These are phyloP conservation scores for Colostygia pectinataria DNA, from an alignment of 2,888 invertebrate species.

Conservation along the genomic window DNA sequence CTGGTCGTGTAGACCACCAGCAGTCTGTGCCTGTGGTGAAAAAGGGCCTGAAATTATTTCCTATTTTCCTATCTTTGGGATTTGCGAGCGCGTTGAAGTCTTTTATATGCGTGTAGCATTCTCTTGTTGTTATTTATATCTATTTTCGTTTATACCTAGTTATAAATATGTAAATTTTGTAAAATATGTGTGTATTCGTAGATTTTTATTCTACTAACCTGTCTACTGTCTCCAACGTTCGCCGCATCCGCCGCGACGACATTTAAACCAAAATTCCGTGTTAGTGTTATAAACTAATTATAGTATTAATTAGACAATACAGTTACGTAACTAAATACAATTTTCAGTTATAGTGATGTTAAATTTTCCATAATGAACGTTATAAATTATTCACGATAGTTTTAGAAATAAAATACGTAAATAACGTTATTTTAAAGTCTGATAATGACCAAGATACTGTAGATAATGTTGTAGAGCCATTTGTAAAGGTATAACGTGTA, in stretches of 20 bases:
- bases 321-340: no score
- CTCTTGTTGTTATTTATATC: slow-evolving; percentile 27
- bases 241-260: no score
- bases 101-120: slow-evolving; percentile 38
- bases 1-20: no score
- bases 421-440: slow-evolving; percentile 68
- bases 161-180: slow-evolving; percentile 49
- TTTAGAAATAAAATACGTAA: slow-evolving; percentile 48
- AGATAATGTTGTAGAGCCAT: slow-evolving; percentile 64
- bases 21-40: neutral
- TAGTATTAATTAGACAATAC: no score
- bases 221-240: no score
- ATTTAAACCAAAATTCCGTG: no score
- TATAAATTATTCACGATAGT: no score
- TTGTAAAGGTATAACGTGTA: slow-evolving; percentile 65
- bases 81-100: slow-evolving; percentile 47
- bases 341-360: slow-evolving; percentile 60
- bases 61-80: slow-evolving; percentile 18
- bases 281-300: no score
- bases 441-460: slow-evolving; percentile 80
- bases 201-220: slow-evolving; percentile 39
- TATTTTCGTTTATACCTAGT: slow-evolving; percentile 32
- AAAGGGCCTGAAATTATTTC: slow-evolving; percentile 20
- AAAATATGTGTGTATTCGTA: slow-evolving; percentile 32
- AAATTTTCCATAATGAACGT: no score